phyloP scores from a whole-genome alignment of 2,113 vertebrate genomes.

The Notiomystis cincta region DNA sequence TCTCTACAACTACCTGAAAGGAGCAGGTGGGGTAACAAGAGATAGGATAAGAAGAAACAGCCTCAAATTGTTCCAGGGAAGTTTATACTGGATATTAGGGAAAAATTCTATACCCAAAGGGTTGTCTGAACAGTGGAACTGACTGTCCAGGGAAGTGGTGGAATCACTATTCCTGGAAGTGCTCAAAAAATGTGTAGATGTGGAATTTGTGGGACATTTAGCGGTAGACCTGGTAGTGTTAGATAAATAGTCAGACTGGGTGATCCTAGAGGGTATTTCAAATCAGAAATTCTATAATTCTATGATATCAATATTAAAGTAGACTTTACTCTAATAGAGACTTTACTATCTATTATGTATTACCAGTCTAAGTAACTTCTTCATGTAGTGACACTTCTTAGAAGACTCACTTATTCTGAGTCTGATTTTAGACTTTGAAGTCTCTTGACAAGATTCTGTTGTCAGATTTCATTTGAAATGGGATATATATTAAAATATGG shows the following conservation, averaged over 20 bases:
- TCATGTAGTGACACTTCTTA: neutral
- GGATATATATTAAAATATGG: neutral
- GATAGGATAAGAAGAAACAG: too few species aligned
- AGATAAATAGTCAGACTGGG: neutral
- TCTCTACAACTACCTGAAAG: neutral
- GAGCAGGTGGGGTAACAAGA: neutral
- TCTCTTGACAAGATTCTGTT: neutral
- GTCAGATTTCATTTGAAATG: neutral
- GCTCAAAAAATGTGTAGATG: neutral
- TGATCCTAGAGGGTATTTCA: neutral
- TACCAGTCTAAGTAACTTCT: neutral
- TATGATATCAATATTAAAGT: neutral
- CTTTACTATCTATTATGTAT: neutral
- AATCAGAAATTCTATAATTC: neutral
- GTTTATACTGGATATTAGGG: neutral
- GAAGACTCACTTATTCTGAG: neutral
- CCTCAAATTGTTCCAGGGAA: neutral
- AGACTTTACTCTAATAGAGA: too few species aligned
- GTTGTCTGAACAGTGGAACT: neutral
- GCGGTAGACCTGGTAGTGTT: neutral
- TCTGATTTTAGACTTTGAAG: neutral
- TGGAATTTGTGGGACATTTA: neutral
- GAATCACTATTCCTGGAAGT: neutral
- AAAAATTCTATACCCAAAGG: neutral
- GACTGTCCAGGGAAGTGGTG: neutral